phyloP scores from a whole-genome alignment of 2,888 invertebrate genomes.

The Hydropsyche betteni region DNA sequence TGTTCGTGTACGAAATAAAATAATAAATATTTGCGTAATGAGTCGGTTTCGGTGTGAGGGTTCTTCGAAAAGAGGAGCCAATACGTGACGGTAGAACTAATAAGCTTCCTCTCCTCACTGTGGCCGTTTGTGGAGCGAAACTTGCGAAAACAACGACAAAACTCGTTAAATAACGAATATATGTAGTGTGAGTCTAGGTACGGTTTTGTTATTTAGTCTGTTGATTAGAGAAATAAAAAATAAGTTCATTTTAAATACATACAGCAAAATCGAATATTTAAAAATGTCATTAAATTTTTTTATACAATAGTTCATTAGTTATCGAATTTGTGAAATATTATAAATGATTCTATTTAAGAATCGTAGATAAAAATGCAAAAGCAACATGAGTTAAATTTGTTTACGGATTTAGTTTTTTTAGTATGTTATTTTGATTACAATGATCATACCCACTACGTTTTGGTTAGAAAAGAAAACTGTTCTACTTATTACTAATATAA shows the following conservation, averaged over 20 bases:
- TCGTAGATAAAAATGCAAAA: conserved; percentile 2
- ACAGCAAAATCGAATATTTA: no score
- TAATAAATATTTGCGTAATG: no score
- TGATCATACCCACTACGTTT: conserved; percentile 32
- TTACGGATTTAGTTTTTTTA: no score
- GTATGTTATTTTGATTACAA: conserved; percentile 7
- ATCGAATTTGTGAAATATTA: no score
- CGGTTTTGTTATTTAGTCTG: neutral
- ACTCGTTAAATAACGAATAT: conserved; percentile 13
- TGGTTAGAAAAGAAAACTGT: conserved; percentile 20
- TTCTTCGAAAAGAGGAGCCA: neutral
- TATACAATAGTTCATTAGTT: no score
- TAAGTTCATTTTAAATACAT: neutral
- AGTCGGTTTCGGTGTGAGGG: no score
- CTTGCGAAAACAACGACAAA: neutral
- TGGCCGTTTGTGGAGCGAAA: neutral
- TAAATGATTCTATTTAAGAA: neutral
- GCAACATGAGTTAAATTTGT: neutral
- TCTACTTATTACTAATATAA: conserved; percentile 23
- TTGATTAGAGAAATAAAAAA: conserved; percentile 8
- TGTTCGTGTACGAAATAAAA: no score
- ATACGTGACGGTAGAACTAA: conserved; percentile 18
- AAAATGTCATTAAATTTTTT: neutral
- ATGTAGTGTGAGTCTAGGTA: neutral
- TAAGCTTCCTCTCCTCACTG: neutral